Base-by-base conservation (phyloP, 1,140 invertebrate genomes). In the Dreissena rostriformis region DNA sequence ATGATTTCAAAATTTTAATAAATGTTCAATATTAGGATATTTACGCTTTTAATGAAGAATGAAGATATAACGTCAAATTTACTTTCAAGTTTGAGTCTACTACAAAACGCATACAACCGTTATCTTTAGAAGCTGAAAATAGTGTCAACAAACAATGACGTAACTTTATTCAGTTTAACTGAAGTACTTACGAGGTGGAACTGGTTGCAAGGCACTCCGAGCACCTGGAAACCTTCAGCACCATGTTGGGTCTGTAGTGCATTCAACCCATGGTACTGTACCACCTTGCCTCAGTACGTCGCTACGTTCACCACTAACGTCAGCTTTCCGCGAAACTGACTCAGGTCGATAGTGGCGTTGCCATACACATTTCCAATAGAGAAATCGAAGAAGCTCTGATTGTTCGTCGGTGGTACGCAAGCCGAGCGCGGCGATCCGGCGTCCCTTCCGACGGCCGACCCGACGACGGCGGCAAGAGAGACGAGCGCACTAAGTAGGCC, bases 181-280 rank as follows among this genome's bases (percentile, higher is more conserved):
- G 39, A 8, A 39, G 26, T 0, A 80, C 86, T 86, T 78, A 92
- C 91, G 91, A 91, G 80, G 49, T 92, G 92, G 89, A 95, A 95
- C 86, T 95, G 94, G 86, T 95, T 95, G 86, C 95, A 95, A 11
- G 95, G 95, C 73, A 95, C 94, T 12, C 91, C 95, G 17, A 95
- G 86, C n/a, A 95, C 65, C 88, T 91, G 29, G 94, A 93, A 75
- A 92, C 91, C 68, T 85, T 82, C 77, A 73, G 80, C 90, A 67
- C 73, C 86, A 67, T 82, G 73, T 53, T 86, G 74, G 65, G 77
- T 53, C 28, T 91, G 88, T 28, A 93, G 85, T 88, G 90, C 91
- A 89, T 92, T 92, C 88, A 93, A 86, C 49, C 91, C 89, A 53
- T 82, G 68, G 87, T 93, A 93, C 85, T 93, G 92, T n/a, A 86